Percentiles rank a stretch among this genome's conserved stretches.
phyloP scores from a whole-genome alignment of 2,113 vertebrate genomes.

The Cephalopterus ornatus region DNA sequence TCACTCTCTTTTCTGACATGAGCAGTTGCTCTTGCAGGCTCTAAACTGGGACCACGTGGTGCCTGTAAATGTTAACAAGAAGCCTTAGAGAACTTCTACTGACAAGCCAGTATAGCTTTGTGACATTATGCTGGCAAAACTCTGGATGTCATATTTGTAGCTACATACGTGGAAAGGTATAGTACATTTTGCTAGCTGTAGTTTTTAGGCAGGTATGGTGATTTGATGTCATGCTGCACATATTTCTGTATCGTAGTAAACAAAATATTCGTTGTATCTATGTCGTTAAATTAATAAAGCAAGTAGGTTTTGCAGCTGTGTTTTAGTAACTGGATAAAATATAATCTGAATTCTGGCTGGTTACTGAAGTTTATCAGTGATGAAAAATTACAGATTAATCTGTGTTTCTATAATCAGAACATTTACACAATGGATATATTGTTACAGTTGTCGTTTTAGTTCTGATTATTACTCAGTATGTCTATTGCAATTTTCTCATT shows the following conservation, averaged over 20 bases:
- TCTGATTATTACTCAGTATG: slow-evolving; percentile 63
- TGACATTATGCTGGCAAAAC: slow-evolving; percentile 49
- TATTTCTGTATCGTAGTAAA: background rate
- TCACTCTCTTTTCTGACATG: background rate
- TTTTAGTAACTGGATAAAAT: background rate
- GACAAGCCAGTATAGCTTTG: slow-evolving; percentile 56
- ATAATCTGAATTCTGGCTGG: background rate
- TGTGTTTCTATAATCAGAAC: slow-evolving; percentile 30
- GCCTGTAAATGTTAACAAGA: slow-evolving; percentile 66
- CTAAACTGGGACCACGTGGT: background rate
- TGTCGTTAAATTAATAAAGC: background rate
- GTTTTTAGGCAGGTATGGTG: slow-evolving; percentile 8
- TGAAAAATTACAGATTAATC: slow-evolving; percentile 39
- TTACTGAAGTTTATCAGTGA: background rate
- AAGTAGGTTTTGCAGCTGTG: background rate
- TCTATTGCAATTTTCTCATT: slow-evolving; percentile 57
- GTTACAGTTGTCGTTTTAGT: slow-evolving; percentile 60
- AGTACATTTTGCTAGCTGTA: background rate
- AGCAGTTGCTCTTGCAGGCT: slow-evolving; percentile 24
- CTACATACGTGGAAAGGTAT: background rate
- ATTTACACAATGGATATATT: slow-evolving; percentile 45
- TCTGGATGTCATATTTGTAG: slow-evolving; percentile 37
- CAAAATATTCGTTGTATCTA: background rate
- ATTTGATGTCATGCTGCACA: background rate
- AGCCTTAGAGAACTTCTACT: slow-evolving; percentile 44